Evolutionary conservation across 2,888 invertebrate species (phyloP).

Genomic region (Hipparchia sbordonii): DNA sequence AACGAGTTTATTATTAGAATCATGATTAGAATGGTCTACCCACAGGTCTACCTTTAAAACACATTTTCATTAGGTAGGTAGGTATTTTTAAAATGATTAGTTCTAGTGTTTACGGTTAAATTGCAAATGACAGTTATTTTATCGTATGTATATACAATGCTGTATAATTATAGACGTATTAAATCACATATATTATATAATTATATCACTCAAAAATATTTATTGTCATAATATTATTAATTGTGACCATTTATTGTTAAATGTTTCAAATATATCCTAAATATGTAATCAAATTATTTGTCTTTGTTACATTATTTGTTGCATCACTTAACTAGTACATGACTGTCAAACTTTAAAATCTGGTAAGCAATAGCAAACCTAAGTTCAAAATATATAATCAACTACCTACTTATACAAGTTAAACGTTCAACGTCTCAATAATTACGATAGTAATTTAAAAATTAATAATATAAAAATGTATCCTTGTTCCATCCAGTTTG

Average conservation of each 20-base stretch:
- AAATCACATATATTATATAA: slow-evolving; percentile 9
- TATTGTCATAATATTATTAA: slow-evolving; percentile 18
- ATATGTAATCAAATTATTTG: slow-evolving; percentile 36
- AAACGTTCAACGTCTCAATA: not conserved
- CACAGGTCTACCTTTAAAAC: too few species aligned
- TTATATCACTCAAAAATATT: slow-evolving; percentile 29
- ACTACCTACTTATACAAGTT: not conserved
- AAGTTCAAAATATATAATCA: slow-evolving; percentile 13
- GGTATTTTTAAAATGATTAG: not conserved
- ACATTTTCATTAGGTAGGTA: not conserved
- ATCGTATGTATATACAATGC: slow-evolving; percentile 11
- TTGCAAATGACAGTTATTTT: not conserved
- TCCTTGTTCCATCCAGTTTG: slow-evolving; percentile 11
- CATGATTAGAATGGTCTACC: too few species aligned
- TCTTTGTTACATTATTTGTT: slow-evolving; percentile 34
- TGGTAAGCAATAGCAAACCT: slow-evolving; percentile 26
- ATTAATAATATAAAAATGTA: slow-evolving; percentile 4
- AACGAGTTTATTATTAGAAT: too few species aligned
- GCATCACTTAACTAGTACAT: not conserved
- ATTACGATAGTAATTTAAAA: slow-evolving; percentile 5
- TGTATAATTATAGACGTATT: slow-evolving; percentile 21
- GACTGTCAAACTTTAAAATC: slow-evolving; percentile 2
- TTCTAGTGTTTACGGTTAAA: not conserved
- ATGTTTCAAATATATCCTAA: slow-evolving; percentile 17
- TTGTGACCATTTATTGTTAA: slow-evolving; percentile 18